These are phyloP conservation scores for Dolichotis patagonum DNA, from an alignment of 2,113 vertebrate species.

Conservation along the genomic window DNA sequence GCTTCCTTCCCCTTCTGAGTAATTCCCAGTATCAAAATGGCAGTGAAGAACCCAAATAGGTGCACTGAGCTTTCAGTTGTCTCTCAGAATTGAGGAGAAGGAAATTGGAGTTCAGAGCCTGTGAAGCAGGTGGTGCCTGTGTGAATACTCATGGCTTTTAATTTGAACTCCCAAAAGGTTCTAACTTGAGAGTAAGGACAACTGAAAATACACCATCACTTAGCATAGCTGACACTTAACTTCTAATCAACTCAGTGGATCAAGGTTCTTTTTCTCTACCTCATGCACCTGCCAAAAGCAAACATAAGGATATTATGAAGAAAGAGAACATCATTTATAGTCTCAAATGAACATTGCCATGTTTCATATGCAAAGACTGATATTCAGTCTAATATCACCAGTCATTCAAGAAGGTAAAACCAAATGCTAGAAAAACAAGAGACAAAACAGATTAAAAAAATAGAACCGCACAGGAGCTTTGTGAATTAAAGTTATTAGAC, in stretches of 20 bases:
- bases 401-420: background rate
- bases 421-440: background rate
- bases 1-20: background rate
- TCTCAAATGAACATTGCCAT: background rate
- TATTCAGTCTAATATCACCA: background rate
- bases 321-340: background rate
- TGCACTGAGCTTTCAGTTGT: background rate
- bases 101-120: background rate
- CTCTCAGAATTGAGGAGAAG: background rate
- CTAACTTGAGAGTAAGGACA: background rate
- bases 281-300: background rate
- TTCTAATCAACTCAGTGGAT: background rate
- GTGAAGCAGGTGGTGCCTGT: background rate
- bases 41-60: background rate
- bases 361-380: background rate
- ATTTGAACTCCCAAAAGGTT: background rate
- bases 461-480: background rate
- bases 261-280: background rate
- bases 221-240: background rate
- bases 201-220: background rate
- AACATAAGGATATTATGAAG: background rate
- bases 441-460: background rate
- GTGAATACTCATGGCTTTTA: background rate
- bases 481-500: background rate
- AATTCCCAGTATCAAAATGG: background rate